Conservation (phyloP, 2,113 vertebrate species). For the Takifugu flavidus region DNA sequence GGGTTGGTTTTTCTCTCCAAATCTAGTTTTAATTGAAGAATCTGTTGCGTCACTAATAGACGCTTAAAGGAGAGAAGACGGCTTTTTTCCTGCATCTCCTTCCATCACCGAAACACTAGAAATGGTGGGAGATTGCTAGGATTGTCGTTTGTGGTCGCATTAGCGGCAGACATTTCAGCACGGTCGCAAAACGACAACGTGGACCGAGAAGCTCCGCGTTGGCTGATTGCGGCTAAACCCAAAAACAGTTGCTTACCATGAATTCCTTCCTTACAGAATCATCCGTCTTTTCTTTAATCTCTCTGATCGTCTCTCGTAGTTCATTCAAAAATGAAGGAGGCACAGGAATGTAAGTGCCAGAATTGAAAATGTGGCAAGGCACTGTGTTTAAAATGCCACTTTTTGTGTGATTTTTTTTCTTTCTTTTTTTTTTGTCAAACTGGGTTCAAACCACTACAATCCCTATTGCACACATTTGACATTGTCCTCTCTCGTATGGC, state of each 20-base stretch:
- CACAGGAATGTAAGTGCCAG: constrained; percentile 61
- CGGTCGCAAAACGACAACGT: constrained; percentile 28
- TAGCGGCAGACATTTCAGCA: constrained; percentile 14
- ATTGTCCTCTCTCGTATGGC: constrained; percentile 60
- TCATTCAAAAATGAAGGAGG: constrained; percentile 48
- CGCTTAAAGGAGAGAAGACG: constrained; percentile 30
- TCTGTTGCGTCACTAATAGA: constrained; percentile 42
- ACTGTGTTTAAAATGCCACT: constrained; percentile 68
- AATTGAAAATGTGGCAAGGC: constrained; percentile 66
- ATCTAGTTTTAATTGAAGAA: constrained; percentile 39
- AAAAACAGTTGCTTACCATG: constrained; percentile 17
- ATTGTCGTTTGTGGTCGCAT: constrained; percentile 55
- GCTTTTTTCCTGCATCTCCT: constrained; percentile 41
- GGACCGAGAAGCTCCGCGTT: constrained; percentile 39
- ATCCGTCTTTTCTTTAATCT: constrained; percentile 34
- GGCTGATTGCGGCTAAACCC: constrained; percentile 51
- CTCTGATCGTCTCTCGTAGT: constrained; percentile 15
- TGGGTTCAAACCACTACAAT: constrained; percentile 50
- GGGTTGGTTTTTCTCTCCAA: constrained; percentile 21
- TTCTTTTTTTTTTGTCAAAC: constrained; percentile 46
- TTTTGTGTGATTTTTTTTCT: constrained; percentile 30
- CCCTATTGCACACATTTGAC: constrained; percentile 61
- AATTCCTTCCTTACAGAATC: not conserved
- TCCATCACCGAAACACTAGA: constrained; percentile 16
- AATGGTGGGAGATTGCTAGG: constrained; percentile 46